Evolutionary conservation across 1,140 invertebrate species (phyloP), one percentile per base, ranked within the genome.

Genomic region (Triops longicaudatus): DNA sequence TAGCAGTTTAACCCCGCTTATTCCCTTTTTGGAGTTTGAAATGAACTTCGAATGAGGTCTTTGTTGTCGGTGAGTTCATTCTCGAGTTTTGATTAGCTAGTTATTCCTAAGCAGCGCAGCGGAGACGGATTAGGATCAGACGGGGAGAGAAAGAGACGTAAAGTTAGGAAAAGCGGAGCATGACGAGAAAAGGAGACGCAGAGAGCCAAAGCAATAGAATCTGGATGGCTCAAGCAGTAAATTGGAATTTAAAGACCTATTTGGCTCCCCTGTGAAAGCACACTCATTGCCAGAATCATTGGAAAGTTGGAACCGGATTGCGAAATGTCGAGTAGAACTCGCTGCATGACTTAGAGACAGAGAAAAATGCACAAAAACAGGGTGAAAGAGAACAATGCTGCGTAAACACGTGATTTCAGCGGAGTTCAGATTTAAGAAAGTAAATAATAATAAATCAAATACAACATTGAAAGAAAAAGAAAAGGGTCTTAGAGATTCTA

Each of bases 231-330:
- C 17, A 63, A 63, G 50, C 50, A 22, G 50, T 63, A 63, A 63
- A 63, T 63, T 63, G 50, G 50, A 63, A 63, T 63, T 12, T 63
- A 63, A 63, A 63, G 50, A 63, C 17, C 50, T 63, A 63, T 63
- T 63, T 63, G 50, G 50, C 50, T 63, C 50, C 50, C 6, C 50
- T 63, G 50, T 22, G 14, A 63, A 63, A 17, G 22, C 17, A 63
- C 10, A 63, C 50, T 12, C 6, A 37, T 37, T 7, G 31, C 31
- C 31, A 22, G 50, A n/a, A 22, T 63, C 14, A 22, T 22, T 10
- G 50, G 14, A 22, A n/a, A 22, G 17, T 63, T 63, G 50, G 50
- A 5, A 9, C 14, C 50, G 50, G 50, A 63, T 22, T n/a, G 50
- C 50, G 14, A 63, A 22, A 17, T 17, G 22, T n/a, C n/a, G 50